Evolutionary conservation across 2,113 vertebrate genomes (phyloP).

Genomic region (Lamprologus ornatipinnis): DNA sequence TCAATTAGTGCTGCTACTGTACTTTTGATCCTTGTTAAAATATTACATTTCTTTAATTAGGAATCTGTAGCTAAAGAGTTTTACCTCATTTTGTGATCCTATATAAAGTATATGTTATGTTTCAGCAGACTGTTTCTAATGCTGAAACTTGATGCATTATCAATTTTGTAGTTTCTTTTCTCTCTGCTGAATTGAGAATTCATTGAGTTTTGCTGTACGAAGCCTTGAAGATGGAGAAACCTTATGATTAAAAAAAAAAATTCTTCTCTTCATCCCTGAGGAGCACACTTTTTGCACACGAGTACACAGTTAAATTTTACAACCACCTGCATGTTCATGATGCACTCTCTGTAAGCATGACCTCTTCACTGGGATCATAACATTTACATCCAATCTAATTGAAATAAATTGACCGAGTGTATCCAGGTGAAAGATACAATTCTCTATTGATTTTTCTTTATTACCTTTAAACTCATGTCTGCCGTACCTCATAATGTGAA

Average conservation of each 20-base stretch:
- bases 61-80: background rate
- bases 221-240: background rate
- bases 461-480: background rate
- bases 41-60: background rate
- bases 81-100: background rate
- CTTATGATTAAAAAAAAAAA: conserved; percentile 7
- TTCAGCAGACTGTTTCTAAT: background rate
- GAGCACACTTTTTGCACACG: background rate
- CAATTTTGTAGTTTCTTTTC: background rate
- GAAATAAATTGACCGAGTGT: background rate
- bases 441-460: background rate
- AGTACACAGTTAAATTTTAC: background rate
- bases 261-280: background rate
- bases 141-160: background rate
- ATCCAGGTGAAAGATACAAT: background rate
- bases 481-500: background rate
- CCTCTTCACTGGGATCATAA: background rate
- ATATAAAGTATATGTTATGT: background rate
- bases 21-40: fast-evolving
- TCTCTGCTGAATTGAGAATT: background rate
- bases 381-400: background rate
- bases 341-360: background rate
- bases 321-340: background rate
- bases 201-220: background rate
- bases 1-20: background rate